A percentile compares a stretch with the other conserved stretches of the same genome.
These are phyloP conservation scores for Nemoura dubitans DNA, from an alignment of 2,888 invertebrate genomes.

Conservation along the genomic window DNA sequence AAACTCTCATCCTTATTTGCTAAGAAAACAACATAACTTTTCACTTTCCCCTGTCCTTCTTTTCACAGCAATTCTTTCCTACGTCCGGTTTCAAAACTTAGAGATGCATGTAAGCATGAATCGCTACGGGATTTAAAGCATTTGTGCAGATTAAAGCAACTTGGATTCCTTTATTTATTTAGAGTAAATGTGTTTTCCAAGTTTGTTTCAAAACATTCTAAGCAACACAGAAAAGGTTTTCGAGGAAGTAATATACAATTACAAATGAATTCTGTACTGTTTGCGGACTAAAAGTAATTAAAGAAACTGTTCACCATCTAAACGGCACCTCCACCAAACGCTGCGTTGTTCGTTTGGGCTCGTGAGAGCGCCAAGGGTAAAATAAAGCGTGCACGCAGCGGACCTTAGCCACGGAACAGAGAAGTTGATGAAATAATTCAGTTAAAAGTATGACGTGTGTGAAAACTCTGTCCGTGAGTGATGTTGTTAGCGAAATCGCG, in stretches of 20 bases:
- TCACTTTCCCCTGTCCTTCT: neutral
- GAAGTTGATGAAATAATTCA: neutral
- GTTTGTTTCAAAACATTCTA: neutral
- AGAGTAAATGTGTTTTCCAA: neutral
- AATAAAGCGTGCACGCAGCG: neutral
- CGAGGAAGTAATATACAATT: neutral
- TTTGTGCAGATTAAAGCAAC: constrained; percentile 7
- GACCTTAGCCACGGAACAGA: neutral
- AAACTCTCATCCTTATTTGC: neutral
- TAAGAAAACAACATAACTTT: neutral
- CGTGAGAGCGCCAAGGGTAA: neutral
- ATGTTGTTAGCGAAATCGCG: constrained; percentile 5
- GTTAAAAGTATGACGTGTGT: constrained; percentile 1
- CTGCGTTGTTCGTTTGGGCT: neutral
- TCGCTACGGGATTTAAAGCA: neutral
- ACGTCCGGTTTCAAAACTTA: neutral
- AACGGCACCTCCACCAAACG: neutral
- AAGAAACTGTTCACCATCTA: neutral
- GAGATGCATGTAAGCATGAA: neutral
- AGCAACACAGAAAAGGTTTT: neutral
- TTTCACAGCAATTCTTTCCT: neutral
- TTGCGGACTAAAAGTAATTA: neutral
- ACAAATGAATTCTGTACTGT: neutral
- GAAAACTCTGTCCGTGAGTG: constrained; percentile 21
- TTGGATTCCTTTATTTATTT: constrained; percentile 7